These are phyloP conservation scores for Scomber scombrus DNA, from an alignment of 2,113 vertebrate genomes.

Conservation along the genomic window DNA sequence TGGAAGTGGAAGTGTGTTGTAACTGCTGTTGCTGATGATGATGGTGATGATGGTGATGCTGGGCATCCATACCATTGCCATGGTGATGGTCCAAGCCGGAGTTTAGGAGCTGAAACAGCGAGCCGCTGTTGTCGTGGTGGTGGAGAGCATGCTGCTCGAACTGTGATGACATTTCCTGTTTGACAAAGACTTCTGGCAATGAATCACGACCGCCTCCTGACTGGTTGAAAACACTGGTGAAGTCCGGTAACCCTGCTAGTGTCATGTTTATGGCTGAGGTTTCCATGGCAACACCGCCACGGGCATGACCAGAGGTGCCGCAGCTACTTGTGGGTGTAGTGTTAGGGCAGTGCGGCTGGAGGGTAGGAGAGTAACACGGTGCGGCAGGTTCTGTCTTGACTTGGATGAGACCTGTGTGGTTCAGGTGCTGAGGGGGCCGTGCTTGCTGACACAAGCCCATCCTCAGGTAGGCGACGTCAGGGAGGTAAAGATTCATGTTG, in stretches of 20 bases:
- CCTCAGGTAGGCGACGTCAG: conserved; percentile 93
- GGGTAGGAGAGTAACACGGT: conserved; percentile 87
- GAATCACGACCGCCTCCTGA: conserved; percentile 53
- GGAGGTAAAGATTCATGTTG: conserved; percentile 98
- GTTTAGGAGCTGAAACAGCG: conserved; percentile 94
- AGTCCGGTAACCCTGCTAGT: conserved; percentile 91
- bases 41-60: conserved; percentile 65
- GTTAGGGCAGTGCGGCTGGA: conserved; percentile 88
- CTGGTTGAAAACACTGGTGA: conserved; percentile 96
- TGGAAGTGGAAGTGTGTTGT: conserved; percentile 65
- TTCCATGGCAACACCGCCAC: conserved; percentile 72
- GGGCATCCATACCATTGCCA: conserved; percentile 77
- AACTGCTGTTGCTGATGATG: conserved; percentile 69
- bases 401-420: conserved; percentile 83
- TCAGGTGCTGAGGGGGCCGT: conserved; percentile 80
- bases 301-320: conserved; percentile 59
- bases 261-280: conserved; percentile 70
- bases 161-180: conserved; percentile 92
- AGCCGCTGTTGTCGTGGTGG: conserved; percentile 84
- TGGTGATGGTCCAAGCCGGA: conserved; percentile 92
- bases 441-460: conserved; percentile 92
- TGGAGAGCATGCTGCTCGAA: conserved; percentile 72
- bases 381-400: conserved; percentile 92
- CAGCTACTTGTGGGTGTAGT: conserved; percentile 64
- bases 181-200: conserved; percentile 90